Base-by-base conservation (phyloP, 2,113 vertebrate species). In the Aix galericulata region DNA sequence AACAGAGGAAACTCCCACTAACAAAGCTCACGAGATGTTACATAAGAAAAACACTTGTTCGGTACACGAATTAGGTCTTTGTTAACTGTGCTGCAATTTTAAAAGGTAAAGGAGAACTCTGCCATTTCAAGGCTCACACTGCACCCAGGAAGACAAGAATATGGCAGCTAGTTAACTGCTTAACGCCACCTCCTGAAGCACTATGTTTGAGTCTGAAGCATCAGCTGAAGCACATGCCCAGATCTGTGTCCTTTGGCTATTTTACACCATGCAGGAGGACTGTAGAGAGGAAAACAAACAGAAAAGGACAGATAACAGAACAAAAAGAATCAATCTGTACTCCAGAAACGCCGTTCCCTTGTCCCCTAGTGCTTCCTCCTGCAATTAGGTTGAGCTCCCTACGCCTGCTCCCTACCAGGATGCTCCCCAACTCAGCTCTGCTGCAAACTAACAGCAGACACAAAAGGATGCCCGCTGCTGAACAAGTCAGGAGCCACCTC, bases 351-450 rank as follows among this genome's bases (percentile, higher is more conserved):
- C 62, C 91, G 93, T 91, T 83, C 55, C 56, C 38, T 60, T 12
- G 5, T 50, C 93, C 91, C 92, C 72, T 86, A 36, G 82, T 21
- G 74, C 27, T 86, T 95, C 88, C 79, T 88, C 67, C 22, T 82
- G 60, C 74, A 80, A n/a, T 66, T 52, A 52, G 66, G 78, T 94
- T 95, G 87, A 94, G 93, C 67, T 91, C 62, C 58, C 25, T 17
- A 44, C 16, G 42, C 42, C 42, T 44, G 42, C 42, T 89, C 93
- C 66, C 82, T 50, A 56, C 0, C 56, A 68, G 84, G 89, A 81
- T 56, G 60, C 62, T 82, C 44, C 75, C 85, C 53, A 75, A 82
- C 27, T 75, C 11, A 7, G 48, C 31, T 73, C 14, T 42, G 23
- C 48, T 62, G 38, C 56, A 81, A 50, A 42, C 40, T 36, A 78